Evolutionary conservation across 2,888 invertebrate species (phyloP).

Genomic region (Xylocampa areola): DNA sequence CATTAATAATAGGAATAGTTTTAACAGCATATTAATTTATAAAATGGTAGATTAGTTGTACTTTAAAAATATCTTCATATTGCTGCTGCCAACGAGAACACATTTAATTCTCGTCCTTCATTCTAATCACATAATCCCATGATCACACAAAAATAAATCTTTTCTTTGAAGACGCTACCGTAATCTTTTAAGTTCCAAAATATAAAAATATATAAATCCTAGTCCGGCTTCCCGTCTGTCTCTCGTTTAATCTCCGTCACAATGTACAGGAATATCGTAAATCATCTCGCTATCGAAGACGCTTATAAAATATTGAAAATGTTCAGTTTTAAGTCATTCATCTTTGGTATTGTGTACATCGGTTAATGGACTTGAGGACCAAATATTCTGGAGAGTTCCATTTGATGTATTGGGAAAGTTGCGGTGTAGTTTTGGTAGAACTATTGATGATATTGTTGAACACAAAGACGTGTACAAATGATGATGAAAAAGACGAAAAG

Average conservation of each 20-base stretch:
- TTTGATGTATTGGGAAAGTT: slow-evolving; percentile 41
- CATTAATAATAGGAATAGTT: too few species aligned
- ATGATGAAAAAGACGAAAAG: too few species aligned
- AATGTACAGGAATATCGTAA: slow-evolving; percentile 57
- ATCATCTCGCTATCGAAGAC: slow-evolving; percentile 61
- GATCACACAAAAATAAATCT: slow-evolving; percentile 36
- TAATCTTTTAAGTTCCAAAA: slow-evolving; percentile 46
- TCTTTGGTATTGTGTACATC: slow-evolving; percentile 53
- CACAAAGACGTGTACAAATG: too few species aligned
- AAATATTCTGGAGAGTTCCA: slow-evolving; percentile 45
- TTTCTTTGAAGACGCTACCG: slow-evolving; percentile 37
- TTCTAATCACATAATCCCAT: slow-evolving; percentile 38
- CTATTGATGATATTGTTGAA: slow-evolving; percentile 21
- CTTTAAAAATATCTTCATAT: slow-evolving; percentile 7
- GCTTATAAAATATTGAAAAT: slow-evolving; percentile 60
- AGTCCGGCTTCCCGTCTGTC: slow-evolving; percentile 44
- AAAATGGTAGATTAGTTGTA: too few species aligned
- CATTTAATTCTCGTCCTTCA: slow-evolving; percentile 19
- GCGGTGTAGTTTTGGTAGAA: slow-evolving; percentile 9
- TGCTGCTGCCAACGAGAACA: slow-evolving; percentile 19
- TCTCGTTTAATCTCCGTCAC: slow-evolving; percentile 61
- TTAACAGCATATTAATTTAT: too few species aligned
- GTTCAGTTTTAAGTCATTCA: slow-evolving; percentile 57
- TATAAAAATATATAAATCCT: slow-evolving; percentile 57
- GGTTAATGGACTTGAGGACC: slow-evolving; percentile 37